Percentiles rank a stretch among this genome's conserved stretches.
Conservation (phyloP, 2,888 invertebrate genomes). For the Andrena bicolor region DNA sequence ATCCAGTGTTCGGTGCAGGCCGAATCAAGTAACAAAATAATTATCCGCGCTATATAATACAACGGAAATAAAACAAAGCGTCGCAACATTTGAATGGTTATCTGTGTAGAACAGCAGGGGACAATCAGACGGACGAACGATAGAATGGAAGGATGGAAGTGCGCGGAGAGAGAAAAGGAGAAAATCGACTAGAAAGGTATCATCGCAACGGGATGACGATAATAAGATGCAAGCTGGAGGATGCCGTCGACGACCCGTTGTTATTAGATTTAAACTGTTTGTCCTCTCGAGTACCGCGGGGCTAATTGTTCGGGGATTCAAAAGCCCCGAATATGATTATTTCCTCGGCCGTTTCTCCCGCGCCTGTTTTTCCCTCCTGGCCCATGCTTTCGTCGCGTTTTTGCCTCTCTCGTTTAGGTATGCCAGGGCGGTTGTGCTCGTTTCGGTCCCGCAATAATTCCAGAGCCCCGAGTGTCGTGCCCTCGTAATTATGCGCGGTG, state of each 20-base stretch:
- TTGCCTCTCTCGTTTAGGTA: constrained; percentile 58
- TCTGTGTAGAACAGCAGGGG: not conserved
- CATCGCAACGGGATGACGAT: constrained; percentile 36
- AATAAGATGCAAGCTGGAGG: constrained; percentile 49
- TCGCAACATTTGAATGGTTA: not conserved
- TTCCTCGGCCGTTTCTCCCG: constrained; percentile 32
- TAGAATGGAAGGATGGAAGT: no score
- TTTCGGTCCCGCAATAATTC: constrained; percentile 69
- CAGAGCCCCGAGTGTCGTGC: constrained; percentile 66
- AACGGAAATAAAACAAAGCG: not conserved
- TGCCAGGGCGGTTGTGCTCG: constrained; percentile 51
- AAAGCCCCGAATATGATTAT: constrained; percentile 71
- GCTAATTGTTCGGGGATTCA: constrained; percentile 76
- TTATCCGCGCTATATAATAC: not conserved
- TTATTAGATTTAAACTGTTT: constrained; percentile 80
- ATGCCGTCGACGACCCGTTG: constrained; percentile 60
- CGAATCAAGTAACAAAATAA: not conserved
- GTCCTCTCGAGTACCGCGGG: constrained; percentile 65
- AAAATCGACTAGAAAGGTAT: constrained; percentile 5
- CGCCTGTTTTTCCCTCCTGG: not conserved
- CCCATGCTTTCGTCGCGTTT: constrained; percentile 45
- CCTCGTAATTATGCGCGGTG: constrained; percentile 74
- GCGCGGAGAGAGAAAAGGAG: not conserved
- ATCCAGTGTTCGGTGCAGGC: not conserved
- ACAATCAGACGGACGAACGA: no score